Conservation (phyloP, 2,797 vertebrate species). For the Enteromius trimaculatus region DNA sequence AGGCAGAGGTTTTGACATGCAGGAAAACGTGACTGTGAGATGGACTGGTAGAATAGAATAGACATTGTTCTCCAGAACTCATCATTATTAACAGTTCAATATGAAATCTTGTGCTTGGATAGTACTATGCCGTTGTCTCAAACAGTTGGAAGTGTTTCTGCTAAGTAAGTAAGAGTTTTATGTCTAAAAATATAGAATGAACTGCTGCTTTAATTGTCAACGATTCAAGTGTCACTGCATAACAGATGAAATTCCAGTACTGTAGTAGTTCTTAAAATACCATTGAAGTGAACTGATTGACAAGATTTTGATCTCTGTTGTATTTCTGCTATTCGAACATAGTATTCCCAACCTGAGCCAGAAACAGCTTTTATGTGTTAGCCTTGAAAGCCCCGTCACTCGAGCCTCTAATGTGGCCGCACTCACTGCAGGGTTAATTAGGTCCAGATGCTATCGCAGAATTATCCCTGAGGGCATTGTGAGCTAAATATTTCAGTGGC, state of each 20-base stretch:
- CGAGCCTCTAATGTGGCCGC: constrained; percentile 38
- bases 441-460: constrained; percentile 70
- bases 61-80: constrained; percentile 55
- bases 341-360: constrained; percentile 31
- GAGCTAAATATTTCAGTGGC: constrained; percentile 78
- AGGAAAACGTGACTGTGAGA: constrained; percentile 59
- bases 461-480: constrained; percentile 61
- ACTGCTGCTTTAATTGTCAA: constrained; percentile 15
- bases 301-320: constrained; percentile 28
- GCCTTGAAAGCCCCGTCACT: constrained; percentile 53
- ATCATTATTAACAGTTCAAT: constrained; percentile 56
- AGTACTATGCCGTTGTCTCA: constrained; percentile 42
- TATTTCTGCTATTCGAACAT: constrained; percentile 49
- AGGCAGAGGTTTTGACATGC: constrained; percentile 56
- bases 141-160: constrained; percentile 35
- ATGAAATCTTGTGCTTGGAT: constrained; percentile 58
- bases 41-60: constrained; percentile 59
- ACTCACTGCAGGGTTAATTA: constrained; percentile 63
- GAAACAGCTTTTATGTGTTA: constrained; percentile 46
- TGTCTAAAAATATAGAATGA: constrained; percentile 49
- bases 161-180: constrained; percentile 35
- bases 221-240: constrained; percentile 4
- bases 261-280: constrained; percentile 25
- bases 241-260: constrained; percentile 13
- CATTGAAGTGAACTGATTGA: constrained; percentile 7